Evolutionary conservation across 1,140 invertebrate genomes (phyloP).

Genomic region (Neodiprion pinetum): DNA sequence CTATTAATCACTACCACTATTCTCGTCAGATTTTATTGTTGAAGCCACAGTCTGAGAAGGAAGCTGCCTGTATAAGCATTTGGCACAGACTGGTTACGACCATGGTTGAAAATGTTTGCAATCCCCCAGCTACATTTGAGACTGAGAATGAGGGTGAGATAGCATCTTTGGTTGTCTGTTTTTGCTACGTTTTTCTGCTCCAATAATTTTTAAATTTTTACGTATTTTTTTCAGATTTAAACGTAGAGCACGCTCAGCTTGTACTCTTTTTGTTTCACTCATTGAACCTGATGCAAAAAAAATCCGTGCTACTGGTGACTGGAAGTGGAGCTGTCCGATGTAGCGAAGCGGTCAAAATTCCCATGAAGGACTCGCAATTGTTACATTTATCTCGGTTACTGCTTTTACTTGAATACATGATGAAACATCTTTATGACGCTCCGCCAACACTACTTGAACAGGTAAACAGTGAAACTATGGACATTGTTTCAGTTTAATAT

Average conservation of each 20-base stretch:
- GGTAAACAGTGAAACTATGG: slow-evolving; percentile 56
- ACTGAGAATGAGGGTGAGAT: slow-evolving; percentile 72
- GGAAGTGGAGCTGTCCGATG: slow-evolving; percentile 74
- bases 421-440: slow-evolving; percentile 93
- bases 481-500: neutral
- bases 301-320: slow-evolving; percentile 85
- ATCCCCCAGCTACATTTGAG: slow-evolving; percentile 61
- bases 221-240: slow-evolving; percentile 75
- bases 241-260: slow-evolving; percentile 94
- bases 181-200: neutral
- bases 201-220: slow-evolving; percentile 15
- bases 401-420: slow-evolving; percentile 92
- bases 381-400: slow-evolving; percentile 84
- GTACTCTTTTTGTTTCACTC: slow-evolving; percentile 94
- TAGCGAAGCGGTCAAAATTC: slow-evolving; percentile 68
- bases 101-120: slow-evolving; percentile 81
- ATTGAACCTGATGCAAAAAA: slow-evolving; percentile 95
- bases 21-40: slow-evolving; percentile 73
- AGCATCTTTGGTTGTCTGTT: slow-evolving; percentile 8
- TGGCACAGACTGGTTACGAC: slow-evolving; percentile 90
- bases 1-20: slow-evolving; percentile 39
- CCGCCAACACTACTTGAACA: slow-evolving; percentile 78
- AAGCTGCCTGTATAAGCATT: slow-evolving; percentile 86
- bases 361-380: slow-evolving; percentile 74
- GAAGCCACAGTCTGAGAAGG: slow-evolving; percentile 84